Percentiles rank a stretch among this genome's conserved stretches.
Evolutionary conservation across 2,888 invertebrate species (phyloP).

Genomic region (Acleris emargana): DNA sequence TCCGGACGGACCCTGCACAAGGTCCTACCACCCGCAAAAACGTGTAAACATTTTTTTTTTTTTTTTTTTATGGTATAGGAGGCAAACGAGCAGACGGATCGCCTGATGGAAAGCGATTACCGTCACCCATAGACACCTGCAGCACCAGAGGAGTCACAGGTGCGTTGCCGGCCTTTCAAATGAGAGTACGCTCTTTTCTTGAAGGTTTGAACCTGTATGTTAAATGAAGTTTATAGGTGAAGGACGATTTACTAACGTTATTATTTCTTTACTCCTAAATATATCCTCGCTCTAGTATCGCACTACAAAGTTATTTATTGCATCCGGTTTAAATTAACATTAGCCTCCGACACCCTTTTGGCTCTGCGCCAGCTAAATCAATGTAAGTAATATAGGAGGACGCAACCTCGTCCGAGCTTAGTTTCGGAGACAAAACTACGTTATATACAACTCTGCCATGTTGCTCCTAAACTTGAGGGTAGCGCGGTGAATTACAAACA

Average conservation of each 20-base stretch:
- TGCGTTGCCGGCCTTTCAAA: too few species aligned
- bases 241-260: not conserved
- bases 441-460: not conserved
- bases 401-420: not conserved
- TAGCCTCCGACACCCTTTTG: conserved; percentile 23
- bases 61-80: too few species aligned
- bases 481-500: not conserved
- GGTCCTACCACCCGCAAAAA: too few species aligned
- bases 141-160: too few species aligned
- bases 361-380: conserved; percentile 26
- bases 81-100: too few species aligned
- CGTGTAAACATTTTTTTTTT: too few species aligned
- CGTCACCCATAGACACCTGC: too few species aligned
- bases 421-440: not conserved
- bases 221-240: not conserved
- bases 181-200: too few species aligned
- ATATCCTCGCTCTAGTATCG: conserved; percentile 1
- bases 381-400: conserved; percentile 19
- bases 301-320: conserved; percentile 19
- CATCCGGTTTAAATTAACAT: conserved; percentile 29
- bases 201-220: too few species aligned
- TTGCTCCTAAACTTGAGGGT: not conserved
- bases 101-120: too few species aligned
- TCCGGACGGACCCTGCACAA: too few species aligned
- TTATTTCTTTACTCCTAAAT: not conserved